Conservation (phyloP, 2,797 vertebrate species). For the Acanthurus tractus region DNA sequence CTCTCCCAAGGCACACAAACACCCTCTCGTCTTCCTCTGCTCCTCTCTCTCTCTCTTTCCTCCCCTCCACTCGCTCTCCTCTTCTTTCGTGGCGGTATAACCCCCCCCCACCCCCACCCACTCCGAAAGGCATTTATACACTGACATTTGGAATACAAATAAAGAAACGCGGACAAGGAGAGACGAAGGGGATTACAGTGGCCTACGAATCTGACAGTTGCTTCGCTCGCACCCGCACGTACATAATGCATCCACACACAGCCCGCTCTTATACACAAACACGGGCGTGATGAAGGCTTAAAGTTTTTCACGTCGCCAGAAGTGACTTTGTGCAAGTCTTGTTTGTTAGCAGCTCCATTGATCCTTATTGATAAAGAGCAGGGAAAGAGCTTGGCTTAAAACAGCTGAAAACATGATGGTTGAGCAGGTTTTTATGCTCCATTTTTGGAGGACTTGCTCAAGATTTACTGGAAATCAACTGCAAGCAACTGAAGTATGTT, state of each 20-base stretch:
- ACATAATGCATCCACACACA: slow-evolving; percentile 53
- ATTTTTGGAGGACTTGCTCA: background rate
- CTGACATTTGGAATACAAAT: slow-evolving; percentile 91
- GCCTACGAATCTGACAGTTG: slow-evolving; percentile 80
- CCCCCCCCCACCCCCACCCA: slow-evolving; percentile 52
- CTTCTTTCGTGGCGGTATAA: slow-evolving; percentile 76
- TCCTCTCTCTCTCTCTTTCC: slow-evolving; percentile 50
- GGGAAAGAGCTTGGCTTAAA: slow-evolving; percentile 4
- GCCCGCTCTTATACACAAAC: slow-evolving; percentile 32
- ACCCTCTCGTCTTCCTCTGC: slow-evolving; percentile 70
- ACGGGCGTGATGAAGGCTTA: slow-evolving; percentile 29
- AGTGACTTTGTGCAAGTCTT: slow-evolving; percentile 43
- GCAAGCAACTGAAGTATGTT: slow-evolving; percentile 2
- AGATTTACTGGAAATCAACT: background rate
- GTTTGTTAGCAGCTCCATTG: slow-evolving; percentile 16
- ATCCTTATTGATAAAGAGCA: slow-evolving; percentile 1
- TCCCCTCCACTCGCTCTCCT: slow-evolving; percentile 37
- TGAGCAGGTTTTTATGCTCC: background rate
- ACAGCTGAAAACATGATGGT: background rate
- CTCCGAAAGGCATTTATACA: slow-evolving; percentile 82
- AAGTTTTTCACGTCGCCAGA: slow-evolving; percentile 32
- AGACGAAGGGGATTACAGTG: slow-evolving; percentile 83
- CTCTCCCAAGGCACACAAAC: slow-evolving; percentile 87
- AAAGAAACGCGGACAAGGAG: slow-evolving; percentile 85
- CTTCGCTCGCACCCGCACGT: slow-evolving; percentile 56